These are phyloP conservation scores for Drosophila hydei DNA, from an alignment of 1,140 invertebrate species.

Conservation along the genomic window DNA sequence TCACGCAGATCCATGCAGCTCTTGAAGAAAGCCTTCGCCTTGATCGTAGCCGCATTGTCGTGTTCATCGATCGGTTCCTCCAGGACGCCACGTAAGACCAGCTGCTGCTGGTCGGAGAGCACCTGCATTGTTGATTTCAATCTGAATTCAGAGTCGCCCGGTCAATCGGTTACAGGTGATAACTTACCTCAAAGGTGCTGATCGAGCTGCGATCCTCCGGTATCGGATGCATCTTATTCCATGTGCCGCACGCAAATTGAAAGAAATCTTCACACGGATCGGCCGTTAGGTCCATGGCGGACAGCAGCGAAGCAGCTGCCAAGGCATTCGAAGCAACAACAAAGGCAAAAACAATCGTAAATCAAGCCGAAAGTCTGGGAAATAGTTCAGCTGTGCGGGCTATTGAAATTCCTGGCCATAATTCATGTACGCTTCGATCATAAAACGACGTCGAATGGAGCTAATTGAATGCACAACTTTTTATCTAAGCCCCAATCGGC, in stretches of 20 bases:
- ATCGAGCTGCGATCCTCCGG: slow-evolving; percentile 94
- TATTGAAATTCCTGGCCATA: slow-evolving; percentile 14
- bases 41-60: slow-evolving; percentile 90
- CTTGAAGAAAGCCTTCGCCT: slow-evolving; percentile 93
- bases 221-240: slow-evolving; percentile 95
- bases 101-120: slow-evolving; percentile 93
- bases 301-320: slow-evolving; percentile 91
- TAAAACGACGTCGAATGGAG: slow-evolving; percentile 3
- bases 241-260: slow-evolving; percentile 94
- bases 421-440: slow-evolving; percentile 12
- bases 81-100: slow-evolving; percentile 91
- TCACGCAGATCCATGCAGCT: slow-evolving; percentile 95
- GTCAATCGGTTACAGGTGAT: no score
- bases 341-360: not conserved
- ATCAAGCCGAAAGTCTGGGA: slow-evolving; percentile 13
- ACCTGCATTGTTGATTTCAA: slow-evolving; percentile 84
- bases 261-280: slow-evolving; percentile 96
- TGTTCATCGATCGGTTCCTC: slow-evolving; percentile 87
- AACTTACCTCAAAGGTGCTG: slow-evolving; percentile 94
- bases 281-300: slow-evolving; percentile 91
- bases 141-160: no score
- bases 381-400: not conserved
- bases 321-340: not conserved
- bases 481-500: not conserved
- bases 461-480: not conserved